Percentiles rank a stretch among this genome's conserved stretches.
phyloP scores from a whole-genome alignment of 2,113 vertebrate species.

The Ardeotis arabs region DNA sequence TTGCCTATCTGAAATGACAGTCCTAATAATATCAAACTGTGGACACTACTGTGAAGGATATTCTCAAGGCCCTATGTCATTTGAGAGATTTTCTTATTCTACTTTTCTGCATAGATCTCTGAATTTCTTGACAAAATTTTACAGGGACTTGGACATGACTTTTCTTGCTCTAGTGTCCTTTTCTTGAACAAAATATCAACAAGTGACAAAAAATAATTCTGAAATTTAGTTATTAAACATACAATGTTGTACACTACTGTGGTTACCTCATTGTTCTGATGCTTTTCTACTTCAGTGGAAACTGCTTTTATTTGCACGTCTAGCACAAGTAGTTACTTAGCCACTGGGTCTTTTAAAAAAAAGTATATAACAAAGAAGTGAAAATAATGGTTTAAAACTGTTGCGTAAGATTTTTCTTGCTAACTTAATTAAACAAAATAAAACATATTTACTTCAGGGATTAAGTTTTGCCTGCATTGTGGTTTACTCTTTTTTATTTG shows the following conservation, averaged over 20 bases:
- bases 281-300: background rate
- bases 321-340: background rate
- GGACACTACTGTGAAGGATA: background rate
- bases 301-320: background rate
- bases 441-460: background rate
- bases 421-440: background rate
- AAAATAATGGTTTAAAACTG: background rate
- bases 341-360: background rate
- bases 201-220: rapidly evolving
- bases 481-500: background rate
- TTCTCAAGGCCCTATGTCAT: background rate
- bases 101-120: background rate
- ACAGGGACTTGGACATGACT: background rate
- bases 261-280: background rate
- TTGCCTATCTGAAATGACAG: background rate
- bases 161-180: background rate
- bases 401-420: background rate
- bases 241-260: rapidly evolving
- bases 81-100: background rate
- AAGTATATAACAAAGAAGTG: background rate
- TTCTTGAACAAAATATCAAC: background rate
- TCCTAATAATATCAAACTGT: rapidly evolving
- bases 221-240: background rate
- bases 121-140: background rate
- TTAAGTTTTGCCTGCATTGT: background rate